phyloP scores from a whole-genome alignment of 2,113 vertebrate species.

The Rhinolophus sinicus region DNA sequence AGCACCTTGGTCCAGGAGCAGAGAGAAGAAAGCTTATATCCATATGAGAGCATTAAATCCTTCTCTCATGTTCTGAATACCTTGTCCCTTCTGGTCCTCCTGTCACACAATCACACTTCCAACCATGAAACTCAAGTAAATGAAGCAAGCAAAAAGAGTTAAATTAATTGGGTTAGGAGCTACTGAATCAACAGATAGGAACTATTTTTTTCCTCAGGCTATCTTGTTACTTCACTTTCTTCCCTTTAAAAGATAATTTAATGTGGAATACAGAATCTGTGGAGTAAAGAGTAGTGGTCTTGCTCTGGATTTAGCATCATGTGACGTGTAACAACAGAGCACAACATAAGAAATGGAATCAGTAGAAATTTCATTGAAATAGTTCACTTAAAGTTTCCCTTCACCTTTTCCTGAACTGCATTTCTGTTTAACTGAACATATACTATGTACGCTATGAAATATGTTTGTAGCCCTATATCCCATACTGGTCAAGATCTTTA shows the following conservation, averaged over 20 bases:
- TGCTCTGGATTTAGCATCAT: not conserved
- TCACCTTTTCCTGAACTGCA: not conserved
- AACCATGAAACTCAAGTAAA: not conserved
- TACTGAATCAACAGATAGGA: not conserved
- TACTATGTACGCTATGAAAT: not conserved
- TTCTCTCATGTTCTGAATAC: too few relatives aligned
- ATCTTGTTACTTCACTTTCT: not conserved
- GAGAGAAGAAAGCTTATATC: not conserved
- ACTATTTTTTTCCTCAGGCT: not conserved
- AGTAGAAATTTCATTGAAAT: not conserved
- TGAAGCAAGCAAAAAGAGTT: not conserved
- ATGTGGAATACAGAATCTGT: not conserved
- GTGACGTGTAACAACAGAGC: not conserved
- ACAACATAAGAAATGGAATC: not conserved
- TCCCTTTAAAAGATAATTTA: not conserved
- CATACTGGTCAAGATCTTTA: not conserved
- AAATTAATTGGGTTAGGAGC: not conserved
- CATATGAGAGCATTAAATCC: not conserved
- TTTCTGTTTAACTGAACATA: not conserved
- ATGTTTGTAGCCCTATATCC: not conserved
- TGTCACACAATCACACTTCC: not conserved
- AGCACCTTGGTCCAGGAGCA: not conserved
- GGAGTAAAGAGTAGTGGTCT: not conserved
- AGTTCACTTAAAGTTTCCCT: not conserved
- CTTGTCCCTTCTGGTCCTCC: not conserved